phyloP scores from a whole-genome alignment of 2,797 vertebrate genomes.

The Delichon dasypus region DNA sequence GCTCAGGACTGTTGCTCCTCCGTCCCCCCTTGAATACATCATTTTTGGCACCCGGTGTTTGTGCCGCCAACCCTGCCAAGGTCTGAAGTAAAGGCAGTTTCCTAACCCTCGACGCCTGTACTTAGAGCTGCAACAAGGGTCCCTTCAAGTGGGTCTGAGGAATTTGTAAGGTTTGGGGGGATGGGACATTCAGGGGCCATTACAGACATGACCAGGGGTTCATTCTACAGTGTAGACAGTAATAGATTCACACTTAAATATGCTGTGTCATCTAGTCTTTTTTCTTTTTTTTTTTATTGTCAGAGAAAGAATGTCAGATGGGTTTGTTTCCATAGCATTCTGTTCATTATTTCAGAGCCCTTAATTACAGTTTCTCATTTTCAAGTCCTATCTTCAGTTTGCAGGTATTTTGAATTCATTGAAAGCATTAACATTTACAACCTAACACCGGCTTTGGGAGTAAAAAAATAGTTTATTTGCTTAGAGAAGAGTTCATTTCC shows the following conservation, averaged over 20 bases:
- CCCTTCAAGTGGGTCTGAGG: background rate
- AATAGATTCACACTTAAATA: background rate
- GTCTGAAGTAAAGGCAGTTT: background rate
- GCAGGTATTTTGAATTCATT: slow-evolving; percentile 48
- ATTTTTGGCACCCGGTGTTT: background rate
- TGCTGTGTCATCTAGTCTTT: background rate
- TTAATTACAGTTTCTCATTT: slow-evolving; percentile 52
- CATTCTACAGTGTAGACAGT: background rate
- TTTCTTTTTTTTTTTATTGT: background rate
- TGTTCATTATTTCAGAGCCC: slow-evolving; percentile 33
- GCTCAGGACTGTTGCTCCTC: background rate
- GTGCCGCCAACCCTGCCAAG: background rate
- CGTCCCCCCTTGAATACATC: fast-evolving
- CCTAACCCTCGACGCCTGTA: background rate
- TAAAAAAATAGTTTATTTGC: slow-evolving; percentile 68
- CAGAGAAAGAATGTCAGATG: background rate
- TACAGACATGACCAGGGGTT: background rate
- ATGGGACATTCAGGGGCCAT: background rate
- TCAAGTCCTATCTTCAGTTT: slow-evolving; percentile 20
- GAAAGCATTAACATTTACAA: slow-evolving; percentile 51
- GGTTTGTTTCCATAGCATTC: background rate
- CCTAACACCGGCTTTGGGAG: slow-evolving; percentile 30
- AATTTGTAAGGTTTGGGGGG: background rate
- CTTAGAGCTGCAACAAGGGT: background rate
- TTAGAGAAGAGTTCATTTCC: slow-evolving; percentile 62